Conservation (phyloP, 2,888 invertebrate species). For the Brachypalpus laphriformis region DNA sequence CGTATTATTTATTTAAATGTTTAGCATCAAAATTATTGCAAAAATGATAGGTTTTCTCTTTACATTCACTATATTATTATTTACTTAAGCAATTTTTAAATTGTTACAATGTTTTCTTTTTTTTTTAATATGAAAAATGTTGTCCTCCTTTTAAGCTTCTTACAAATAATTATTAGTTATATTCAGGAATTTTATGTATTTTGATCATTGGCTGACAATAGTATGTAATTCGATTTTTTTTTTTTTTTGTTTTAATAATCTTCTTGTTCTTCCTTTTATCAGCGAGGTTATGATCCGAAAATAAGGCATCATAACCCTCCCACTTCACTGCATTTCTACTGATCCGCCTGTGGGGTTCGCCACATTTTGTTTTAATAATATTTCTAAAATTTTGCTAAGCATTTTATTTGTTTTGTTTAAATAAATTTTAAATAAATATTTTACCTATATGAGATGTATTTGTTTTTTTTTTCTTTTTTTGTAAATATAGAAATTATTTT, state of each 20-base stretch:
- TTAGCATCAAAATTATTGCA: slow-evolving; percentile 16
- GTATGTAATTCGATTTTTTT: slow-evolving; percentile 63
- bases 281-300: too few relatives aligned
- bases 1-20: background rate
- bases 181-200: slow-evolving; percentile 64
- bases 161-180: slow-evolving; percentile 42
- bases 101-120: background rate
- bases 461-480: slow-evolving; percentile 17
- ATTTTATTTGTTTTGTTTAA: slow-evolving; percentile 35
- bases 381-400: slow-evolving; percentile 72
- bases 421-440: slow-evolving; percentile 70
- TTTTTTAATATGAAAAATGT: slow-evolving; percentile 1
- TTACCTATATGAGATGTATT: slow-evolving; percentile 43
- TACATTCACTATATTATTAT: slow-evolving; percentile 4
- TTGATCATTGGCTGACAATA: slow-evolving; percentile 70
- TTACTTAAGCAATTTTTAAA: slow-evolving; percentile 3
- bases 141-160: slow-evolving; percentile 11
- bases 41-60: slow-evolving; percentile 5
- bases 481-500: slow-evolving; percentile 70
- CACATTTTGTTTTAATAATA: too few relatives aligned
- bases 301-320: too few relatives aligned
- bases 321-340: too few relatives aligned
- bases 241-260: too few relatives aligned
- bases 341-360: too few relatives aligned
- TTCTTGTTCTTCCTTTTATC: too few relatives aligned